Conservation (phyloP, 2,797 vertebrate species). For the Enteromius argenteus region DNA sequence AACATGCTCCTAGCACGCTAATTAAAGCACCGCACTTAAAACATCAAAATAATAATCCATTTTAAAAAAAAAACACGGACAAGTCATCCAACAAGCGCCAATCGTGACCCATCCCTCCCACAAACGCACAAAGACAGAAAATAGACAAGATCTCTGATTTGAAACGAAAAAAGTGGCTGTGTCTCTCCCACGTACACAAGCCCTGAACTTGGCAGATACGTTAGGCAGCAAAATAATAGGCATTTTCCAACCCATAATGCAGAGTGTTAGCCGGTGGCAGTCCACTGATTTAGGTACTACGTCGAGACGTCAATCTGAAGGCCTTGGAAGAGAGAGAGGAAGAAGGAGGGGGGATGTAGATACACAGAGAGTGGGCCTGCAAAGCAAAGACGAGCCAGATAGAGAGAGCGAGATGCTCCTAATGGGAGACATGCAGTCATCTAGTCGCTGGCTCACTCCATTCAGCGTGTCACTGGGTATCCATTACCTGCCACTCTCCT, state of each 20-base stretch:
- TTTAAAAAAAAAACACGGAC: slow-evolving; percentile 67
- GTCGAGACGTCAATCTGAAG: slow-evolving; percentile 84
- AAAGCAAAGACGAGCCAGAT: slow-evolving; percentile 75
- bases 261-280: slow-evolving; percentile 86
- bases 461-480: slow-evolving; percentile 93
- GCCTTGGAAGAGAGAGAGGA: slow-evolving; percentile 71
- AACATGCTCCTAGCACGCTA: neutral
- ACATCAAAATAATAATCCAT: neutral
- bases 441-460: slow-evolving; percentile 78
- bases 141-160: slow-evolving; percentile 43
- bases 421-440: slow-evolving; percentile 90
- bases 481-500: slow-evolving; percentile 99
- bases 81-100: neutral
- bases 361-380: slow-evolving; percentile 42
- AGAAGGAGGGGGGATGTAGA: slow-evolving; percentile 75
- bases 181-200: slow-evolving; percentile 56
- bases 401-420: slow-evolving; percentile 83
- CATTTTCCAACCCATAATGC: slow-evolving; percentile 89
- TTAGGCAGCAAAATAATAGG: slow-evolving; percentile 82
- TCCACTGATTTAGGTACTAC: slow-evolving; percentile 87
- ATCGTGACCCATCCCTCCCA: neutral
- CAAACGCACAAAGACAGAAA: slow-evolving; percentile 68
- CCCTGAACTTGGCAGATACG: slow-evolving; percentile 55
- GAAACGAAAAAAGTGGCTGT: slow-evolving; percentile 46
- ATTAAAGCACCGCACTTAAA: neutral